Evolutionary conservation across 2,888 invertebrate species (phyloP).

Genomic region (Caenorhabditis panamensis): DNA sequence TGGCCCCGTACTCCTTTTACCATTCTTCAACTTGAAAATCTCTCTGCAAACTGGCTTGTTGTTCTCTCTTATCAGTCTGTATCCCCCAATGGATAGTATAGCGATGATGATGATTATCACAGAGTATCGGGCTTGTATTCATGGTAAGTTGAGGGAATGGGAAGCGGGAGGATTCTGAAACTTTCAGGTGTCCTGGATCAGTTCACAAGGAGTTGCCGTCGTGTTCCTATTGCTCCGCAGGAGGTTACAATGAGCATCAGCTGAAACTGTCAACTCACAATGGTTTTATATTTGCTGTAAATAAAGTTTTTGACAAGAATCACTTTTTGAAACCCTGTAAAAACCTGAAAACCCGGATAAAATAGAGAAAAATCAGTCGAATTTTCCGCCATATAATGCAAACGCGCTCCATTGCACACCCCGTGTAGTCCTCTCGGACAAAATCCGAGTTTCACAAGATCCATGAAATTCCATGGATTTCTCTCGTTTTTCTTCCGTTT

Average conservation of each 20-base stretch:
- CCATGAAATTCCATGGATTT: not conserved
- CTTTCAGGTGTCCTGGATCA: too few relatives aligned
- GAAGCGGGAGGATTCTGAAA: too few relatives aligned
- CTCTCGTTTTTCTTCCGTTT: constrained; percentile 8
- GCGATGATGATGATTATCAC: constrained; percentile 21
- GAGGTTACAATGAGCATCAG: too few relatives aligned
- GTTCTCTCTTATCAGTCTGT: constrained; percentile 11
- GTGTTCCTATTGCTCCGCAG: too few relatives aligned
- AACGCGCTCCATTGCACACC: constrained; percentile 14
- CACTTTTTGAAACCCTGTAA: too few relatives aligned
- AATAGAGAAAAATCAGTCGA: too few relatives aligned
- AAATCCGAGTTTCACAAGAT: constrained; percentile 32
- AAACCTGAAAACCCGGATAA: too few relatives aligned
- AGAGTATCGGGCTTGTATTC: constrained; percentile 4
- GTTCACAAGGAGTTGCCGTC: too few relatives aligned
- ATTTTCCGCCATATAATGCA: not conserved
- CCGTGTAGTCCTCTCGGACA: constrained; percentile 42
- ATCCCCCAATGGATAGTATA: constrained; percentile 11
- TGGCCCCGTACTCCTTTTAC: not conserved
- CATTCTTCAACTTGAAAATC: not conserved
- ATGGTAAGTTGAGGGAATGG: not conserved
- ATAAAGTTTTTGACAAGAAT: too few relatives aligned
- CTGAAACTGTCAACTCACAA: too few relatives aligned
- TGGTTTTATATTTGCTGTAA: too few relatives aligned
- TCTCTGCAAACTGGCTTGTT: constrained; percentile 14